Evolutionary conservation across 2,113 vertebrate genomes (phyloP), one percentile per base, ranked within the genome.

Genomic region (Syngnathus scovelli): DNA sequence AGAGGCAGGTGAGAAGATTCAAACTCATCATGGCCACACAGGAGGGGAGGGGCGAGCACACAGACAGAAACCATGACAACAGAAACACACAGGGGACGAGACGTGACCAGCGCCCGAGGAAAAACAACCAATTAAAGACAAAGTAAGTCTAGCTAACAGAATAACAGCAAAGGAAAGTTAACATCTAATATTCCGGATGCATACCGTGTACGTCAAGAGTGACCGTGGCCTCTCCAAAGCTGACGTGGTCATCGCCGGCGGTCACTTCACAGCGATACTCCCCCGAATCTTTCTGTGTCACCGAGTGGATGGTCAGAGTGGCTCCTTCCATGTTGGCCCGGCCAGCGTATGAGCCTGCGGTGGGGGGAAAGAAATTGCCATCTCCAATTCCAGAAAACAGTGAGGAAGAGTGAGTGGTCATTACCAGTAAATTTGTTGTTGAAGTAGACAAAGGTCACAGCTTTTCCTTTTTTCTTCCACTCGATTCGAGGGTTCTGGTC

Each of bases 191-290:
- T 27, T 27, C 23, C 27, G 36, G 37, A 19, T 15, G 1, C 82
- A 21, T 91, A 97, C 96, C 95, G 33, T 96, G 70, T 44, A 98
- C 94, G 74, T 86, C 90, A 33, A 98, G 93, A 46, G 78, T 89
- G 18, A 98, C 83, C 0, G 77, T 90, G 15, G 92, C 86, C 77
- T 98, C 95, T 75, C 92, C 91, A 18, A 98, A 87, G 69, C 87
- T 56, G 82, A 89, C 75, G 37, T 91, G 83, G 82, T 97, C 93
- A 6, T 90, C 85, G 0, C 89, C 90, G 43, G 91, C 94, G 0
- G 93, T 96, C 69, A 98, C 90, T 90, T 98, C 96, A 72, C 96
- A 98, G 46, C 95, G 95, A 38, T 98, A 98, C 39, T 90, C 91
- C 27, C 94, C 96, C 0, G 95, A 92, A 84, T 98, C 96, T 7